Evolutionary conservation across 1,140 invertebrate species (phyloP).

Genomic region (Armadillidium nasatum): DNA sequence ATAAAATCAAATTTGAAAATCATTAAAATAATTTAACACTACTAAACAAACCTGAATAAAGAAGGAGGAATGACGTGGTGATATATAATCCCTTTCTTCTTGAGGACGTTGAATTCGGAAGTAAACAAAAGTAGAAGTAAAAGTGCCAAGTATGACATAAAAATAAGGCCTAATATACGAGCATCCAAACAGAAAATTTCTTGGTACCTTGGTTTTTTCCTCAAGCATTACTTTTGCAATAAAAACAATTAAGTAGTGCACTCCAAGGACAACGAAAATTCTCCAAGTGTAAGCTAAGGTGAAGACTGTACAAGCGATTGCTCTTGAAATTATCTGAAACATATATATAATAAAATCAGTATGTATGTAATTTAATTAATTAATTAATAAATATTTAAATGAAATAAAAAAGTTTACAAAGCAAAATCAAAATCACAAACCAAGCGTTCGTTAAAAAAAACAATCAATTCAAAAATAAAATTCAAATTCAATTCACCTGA

Average conservation of each 20-base stretch:
- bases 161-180: neutral
- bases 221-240: neutral
- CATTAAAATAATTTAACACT: no score
- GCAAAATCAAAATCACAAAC: no score
- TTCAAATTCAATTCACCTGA: neutral
- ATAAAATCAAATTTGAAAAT: no score
- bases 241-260: neutral
- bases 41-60: neutral
- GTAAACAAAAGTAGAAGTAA: no score
- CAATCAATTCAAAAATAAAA: neutral
- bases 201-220: neutral
- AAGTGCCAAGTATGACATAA: neutral
- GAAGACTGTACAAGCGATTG: slow-evolving; percentile 2
- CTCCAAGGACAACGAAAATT: neutral
- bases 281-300: neutral
- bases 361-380: no score
- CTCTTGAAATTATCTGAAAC: neutral
- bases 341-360: no score
- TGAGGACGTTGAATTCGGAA: neutral
- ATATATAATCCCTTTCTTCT: neutral
- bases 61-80: neutral
- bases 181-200: neutral
- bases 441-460: neutral
- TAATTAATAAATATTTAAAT: no score
- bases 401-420: no score